These are phyloP conservation scores for Cerceris rybyensis DNA, from an alignment of 2,888 invertebrate genomes.

Conservation along the genomic window DNA sequence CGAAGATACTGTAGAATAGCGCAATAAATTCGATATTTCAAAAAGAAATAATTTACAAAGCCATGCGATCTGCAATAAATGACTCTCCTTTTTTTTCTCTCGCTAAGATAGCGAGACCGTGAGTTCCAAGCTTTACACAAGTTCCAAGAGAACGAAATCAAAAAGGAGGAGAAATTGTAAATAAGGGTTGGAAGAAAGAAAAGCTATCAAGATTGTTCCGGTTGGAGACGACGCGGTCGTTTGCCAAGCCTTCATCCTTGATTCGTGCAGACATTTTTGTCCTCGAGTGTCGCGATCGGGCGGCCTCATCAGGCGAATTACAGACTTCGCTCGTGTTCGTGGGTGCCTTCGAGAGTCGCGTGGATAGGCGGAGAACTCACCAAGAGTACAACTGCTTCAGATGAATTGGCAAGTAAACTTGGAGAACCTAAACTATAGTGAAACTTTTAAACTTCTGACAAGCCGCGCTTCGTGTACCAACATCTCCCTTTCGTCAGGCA, in stretches of 20 bases:
- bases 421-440: constrained; percentile 1
- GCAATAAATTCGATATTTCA: neutral
- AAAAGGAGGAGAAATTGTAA: constrained; percentile 15
- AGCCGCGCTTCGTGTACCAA: constrained; percentile 3
- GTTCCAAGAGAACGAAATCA: neutral
- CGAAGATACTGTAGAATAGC: constrained; percentile 52
- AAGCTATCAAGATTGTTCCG: constrained; percentile 61
- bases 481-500: constrained; percentile 7
- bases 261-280: constrained; percentile 76
- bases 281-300: constrained; percentile 79
- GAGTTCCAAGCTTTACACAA: neutral
- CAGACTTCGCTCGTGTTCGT: constrained; percentile 76
- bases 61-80: neutral
- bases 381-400: constrained; percentile 53
- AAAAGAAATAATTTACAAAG: neutral
- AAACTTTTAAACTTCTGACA: constrained; percentile 2
- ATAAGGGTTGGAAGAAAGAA: constrained; percentile 43
- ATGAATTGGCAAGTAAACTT: constrained; percentile 59
- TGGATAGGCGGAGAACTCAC: constrained; percentile 79
- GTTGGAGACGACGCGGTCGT: constrained; percentile 64
- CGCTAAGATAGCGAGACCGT: neutral
- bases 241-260: constrained; percentile 69
- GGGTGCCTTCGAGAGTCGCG: constrained; percentile 79
- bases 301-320: constrained; percentile 81
- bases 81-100: too few species aligned